These are phyloP conservation scores for Eurytemora carolleeae DNA, from an alignment of 1,140 invertebrate genomes.

Conservation along the genomic window DNA sequence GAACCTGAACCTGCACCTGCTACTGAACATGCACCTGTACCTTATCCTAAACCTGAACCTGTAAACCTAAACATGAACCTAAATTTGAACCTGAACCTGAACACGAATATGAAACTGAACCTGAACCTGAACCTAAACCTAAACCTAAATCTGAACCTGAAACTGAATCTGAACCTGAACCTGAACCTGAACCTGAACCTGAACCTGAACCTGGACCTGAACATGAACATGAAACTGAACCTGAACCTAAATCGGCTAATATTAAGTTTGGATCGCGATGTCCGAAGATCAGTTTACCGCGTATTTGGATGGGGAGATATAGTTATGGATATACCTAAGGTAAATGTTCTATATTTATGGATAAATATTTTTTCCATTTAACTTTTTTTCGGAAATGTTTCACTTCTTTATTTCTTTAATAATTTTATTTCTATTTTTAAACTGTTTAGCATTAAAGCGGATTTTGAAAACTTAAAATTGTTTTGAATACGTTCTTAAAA, in stretches of 20 bases:
- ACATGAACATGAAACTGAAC: neutral
- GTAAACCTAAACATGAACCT: neutral
- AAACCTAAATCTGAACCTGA: neutral
- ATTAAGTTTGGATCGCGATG: neutral
- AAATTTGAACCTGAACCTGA: neutral
- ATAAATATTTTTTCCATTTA: neutral
- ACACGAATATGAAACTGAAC: neutral
- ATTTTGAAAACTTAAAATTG: too few species aligned
- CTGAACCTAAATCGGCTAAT: neutral
- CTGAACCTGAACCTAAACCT: neutral
- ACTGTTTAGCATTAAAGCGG: too few species aligned
- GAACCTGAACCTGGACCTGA: neutral
- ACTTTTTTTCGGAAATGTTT: neutral
- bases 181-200: neutral
- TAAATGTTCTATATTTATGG: neutral
- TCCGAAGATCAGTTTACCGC: neutral
- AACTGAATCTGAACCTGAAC: neutral
- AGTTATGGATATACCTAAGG: neutral
- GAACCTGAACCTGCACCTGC: neutral
- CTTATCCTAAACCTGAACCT: neutral
- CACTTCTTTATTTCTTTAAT: neutral
- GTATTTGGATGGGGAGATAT: neutral
- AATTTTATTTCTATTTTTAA: neutral
- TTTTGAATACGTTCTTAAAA: neutral
- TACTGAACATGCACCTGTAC: neutral